Conservation (phyloP, 1,140 invertebrate genomes). For the Gryon sp. region DNA sequence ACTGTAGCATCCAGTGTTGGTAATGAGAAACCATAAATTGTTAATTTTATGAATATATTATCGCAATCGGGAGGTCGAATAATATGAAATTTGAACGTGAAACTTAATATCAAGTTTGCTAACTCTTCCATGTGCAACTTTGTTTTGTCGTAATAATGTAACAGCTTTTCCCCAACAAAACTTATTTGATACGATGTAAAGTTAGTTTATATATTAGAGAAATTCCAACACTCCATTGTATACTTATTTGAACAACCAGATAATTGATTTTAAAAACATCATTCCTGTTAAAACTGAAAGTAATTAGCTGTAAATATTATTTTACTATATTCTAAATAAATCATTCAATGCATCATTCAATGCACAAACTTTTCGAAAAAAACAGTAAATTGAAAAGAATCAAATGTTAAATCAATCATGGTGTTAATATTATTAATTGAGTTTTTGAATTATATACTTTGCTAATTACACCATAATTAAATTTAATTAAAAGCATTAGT, state of each 20-base stretch:
- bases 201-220: conserved; percentile 56
- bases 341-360: too few relatives aligned
- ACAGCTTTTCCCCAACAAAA: conserved; percentile 60
- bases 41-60: conserved; percentile 58
- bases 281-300: too few relatives aligned
- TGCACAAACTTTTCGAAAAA: too few relatives aligned
- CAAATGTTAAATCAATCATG: too few relatives aligned
- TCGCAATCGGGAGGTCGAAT: conserved; percentile 43
- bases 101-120: conserved; percentile 61
- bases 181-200: conserved; percentile 56
- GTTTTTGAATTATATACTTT: too few relatives aligned
- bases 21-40: conserved; percentile 46
- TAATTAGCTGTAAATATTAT: too few relatives aligned
- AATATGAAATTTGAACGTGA: conserved; percentile 57
- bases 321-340: too few relatives aligned
- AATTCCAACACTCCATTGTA: conserved; percentile 44
- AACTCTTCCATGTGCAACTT: conserved; percentile 59
- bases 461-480: too few relatives aligned
- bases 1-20: conserved; percentile 39
- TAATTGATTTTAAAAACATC: conserved; percentile 42
- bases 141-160: conserved; percentile 62
- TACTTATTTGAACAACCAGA: conserved; percentile 42
- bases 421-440: too few relatives aligned
- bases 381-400: too few relatives aligned
- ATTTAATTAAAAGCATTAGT: too few relatives aligned